Percentiles rank a stretch among this genome's conserved stretches.
Evolutionary conservation across 2,797 vertebrate species (phyloP).

Genomic region (Erpetoichthys calabaricus): DNA sequence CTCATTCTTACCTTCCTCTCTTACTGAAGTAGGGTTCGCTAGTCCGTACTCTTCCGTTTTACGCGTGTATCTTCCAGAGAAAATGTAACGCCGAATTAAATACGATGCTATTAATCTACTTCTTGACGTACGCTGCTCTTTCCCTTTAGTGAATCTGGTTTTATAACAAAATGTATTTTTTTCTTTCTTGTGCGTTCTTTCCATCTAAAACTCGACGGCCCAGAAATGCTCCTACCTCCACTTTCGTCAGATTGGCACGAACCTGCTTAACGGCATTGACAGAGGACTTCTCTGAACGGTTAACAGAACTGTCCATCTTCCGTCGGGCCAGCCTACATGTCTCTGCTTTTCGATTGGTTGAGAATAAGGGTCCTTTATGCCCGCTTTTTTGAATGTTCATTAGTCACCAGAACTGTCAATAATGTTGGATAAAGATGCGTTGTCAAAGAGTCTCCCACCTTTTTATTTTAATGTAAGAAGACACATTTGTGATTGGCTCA

Average conservation of each 20-base stretch:
- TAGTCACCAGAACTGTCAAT: no score
- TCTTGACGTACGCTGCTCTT: background rate
- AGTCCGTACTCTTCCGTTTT: conserved; percentile 13
- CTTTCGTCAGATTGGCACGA: conserved; percentile 24
- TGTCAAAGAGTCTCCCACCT: no score
- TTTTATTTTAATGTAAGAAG: no score
- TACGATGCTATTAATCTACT: background rate
- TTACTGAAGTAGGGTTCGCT: conserved; percentile 14
- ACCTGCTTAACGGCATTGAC: conserved; percentile 20
- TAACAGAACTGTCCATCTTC: conserved; percentile 16
- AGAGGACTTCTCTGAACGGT: conserved; percentile 18
- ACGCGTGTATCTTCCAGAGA: conserved; percentile 11
- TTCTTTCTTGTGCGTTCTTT: conserved; percentile 11
- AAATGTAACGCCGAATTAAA: background rate
- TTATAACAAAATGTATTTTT: background rate
- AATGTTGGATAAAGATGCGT: no score
- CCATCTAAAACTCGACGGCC: conserved; percentile 31
- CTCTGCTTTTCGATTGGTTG: conserved; percentile 6
- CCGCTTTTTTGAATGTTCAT: no score
- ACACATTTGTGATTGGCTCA: no score
- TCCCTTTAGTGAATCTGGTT: background rate
- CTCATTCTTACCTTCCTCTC: conserved; percentile 27
- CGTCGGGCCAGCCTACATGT: conserved; percentile 11
- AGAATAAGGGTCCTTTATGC: no score
- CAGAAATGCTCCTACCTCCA: conserved; percentile 24